These are phyloP conservation scores for Craterocephalus amniculus DNA, from an alignment of 2,797 vertebrate species.

Conservation along the genomic window DNA sequence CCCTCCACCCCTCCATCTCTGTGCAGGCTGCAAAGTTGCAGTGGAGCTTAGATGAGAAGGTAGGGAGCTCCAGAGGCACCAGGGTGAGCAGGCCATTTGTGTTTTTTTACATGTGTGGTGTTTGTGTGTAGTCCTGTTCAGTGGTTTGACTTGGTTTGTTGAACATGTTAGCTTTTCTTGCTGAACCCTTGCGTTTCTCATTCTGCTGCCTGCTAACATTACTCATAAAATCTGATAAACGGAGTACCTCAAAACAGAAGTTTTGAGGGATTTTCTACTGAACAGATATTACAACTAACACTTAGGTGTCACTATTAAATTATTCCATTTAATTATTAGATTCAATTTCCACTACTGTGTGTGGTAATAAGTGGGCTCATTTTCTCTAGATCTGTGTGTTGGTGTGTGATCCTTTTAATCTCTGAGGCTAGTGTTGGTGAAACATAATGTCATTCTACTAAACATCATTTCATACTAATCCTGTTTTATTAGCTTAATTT, in stretches of 20 bases:
- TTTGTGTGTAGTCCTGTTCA: constrained; percentile 57
- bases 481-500: neutral
- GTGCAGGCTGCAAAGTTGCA: constrained; percentile 85
- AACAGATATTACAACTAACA: constrained; percentile 38
- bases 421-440: constrained; percentile 20
- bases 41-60: constrained; percentile 87
- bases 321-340: constrained; percentile 19
- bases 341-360: constrained; percentile 1
- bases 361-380: constrained; percentile 23
- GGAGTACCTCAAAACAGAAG: constrained; percentile 46
- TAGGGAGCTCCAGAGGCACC: constrained; percentile 82
- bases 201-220: constrained; percentile 28
- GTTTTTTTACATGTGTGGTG: constrained; percentile 50
- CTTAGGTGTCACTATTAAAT: neutral
- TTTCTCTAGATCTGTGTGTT: constrained; percentile 22
- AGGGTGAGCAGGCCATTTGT: constrained; percentile 81
- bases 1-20: constrained; percentile 70
- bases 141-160: constrained; percentile 58
- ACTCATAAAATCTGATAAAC: constrained; percentile 52
- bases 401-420: constrained; percentile 37
- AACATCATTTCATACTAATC: constrained; percentile 30
- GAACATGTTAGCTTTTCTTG: constrained; percentile 23
- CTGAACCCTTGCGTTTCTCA: constrained; percentile 57
- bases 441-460: constrained; percentile 33
- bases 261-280: constrained; percentile 39